Percentiles rank a stretch among this genome's conserved stretches.
Evolutionary conservation across 2,888 invertebrate genomes (phyloP).

Genomic region (Capitulum mitella): DNA sequence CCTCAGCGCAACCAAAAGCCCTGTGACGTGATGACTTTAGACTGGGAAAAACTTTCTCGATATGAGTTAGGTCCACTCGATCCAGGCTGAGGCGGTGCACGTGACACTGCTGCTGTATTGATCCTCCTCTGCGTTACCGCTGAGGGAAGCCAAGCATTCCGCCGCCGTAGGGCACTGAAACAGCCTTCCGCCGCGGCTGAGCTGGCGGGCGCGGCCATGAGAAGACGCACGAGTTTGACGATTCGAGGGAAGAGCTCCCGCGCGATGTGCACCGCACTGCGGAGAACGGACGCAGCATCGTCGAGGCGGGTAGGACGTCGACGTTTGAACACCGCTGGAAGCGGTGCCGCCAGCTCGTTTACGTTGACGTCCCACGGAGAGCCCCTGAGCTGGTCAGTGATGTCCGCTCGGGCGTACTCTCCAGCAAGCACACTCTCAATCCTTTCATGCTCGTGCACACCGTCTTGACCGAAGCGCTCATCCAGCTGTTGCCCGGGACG

Average conservation of each 20-base stretch:
- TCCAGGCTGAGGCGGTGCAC: not conserved
- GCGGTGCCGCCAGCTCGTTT: not conserved
- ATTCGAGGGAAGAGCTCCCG: not conserved
- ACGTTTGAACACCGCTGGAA: not conserved
- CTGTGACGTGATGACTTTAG: not conserved
- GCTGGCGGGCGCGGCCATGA: not conserved
- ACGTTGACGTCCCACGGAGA: not conserved
- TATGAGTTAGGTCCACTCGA: not conserved
- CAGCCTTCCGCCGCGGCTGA: not conserved
- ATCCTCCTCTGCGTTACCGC: not conserved
- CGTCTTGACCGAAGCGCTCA: not conserved
- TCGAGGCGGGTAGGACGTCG: not conserved
- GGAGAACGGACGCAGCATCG: not conserved
- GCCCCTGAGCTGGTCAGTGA: too few relatives aligned
- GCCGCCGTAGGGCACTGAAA: not conserved
- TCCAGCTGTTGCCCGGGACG: not conserved
- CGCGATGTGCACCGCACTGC: not conserved
- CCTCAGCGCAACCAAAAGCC: not conserved
- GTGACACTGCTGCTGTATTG: not conserved
- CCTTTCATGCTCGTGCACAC: not conserved
- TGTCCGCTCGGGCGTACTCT: too few relatives aligned
- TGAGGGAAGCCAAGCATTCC: not conserved
- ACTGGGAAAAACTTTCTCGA: not conserved
- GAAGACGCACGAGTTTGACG: not conserved
- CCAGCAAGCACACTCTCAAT: too few relatives aligned